Conservation (phyloP, 30 jellyfish, hydroid and myxozoan species). For the Aurelia sp. region DNA sequence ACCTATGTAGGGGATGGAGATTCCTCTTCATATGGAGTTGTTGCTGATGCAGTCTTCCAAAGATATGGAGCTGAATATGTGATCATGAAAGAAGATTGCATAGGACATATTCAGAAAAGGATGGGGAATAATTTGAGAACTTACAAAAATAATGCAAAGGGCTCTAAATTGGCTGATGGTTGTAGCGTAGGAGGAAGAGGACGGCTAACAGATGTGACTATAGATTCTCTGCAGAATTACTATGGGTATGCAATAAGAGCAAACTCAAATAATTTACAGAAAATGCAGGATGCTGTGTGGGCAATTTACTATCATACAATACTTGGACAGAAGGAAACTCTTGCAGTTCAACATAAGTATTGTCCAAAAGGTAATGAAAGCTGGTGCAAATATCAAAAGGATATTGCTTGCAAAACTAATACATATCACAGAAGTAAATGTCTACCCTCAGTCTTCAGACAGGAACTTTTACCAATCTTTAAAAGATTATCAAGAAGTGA, state of each 20-base stretch:
- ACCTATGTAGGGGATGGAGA: conserved; percentile 33
- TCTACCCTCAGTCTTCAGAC: not conserved
- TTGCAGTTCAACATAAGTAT: not conserved
- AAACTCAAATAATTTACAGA: not conserved
- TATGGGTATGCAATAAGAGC: conserved; percentile 16
- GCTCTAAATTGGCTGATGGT: conserved; percentile 13
- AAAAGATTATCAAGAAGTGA: not conserved
- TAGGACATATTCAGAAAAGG: conserved; percentile 36
- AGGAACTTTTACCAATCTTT: not conserved
- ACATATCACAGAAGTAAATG: not conserved
- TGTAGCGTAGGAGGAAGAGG: conserved; percentile 18
- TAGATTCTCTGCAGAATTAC: not conserved
- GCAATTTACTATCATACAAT: not conserved
- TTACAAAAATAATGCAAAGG: not conserved
- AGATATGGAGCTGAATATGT: not conserved
- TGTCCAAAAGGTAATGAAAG: not conserved
- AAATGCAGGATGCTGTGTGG: conserved; percentile 1
- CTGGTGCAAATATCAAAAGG: no score
- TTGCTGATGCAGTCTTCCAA: conserved; percentile 3
- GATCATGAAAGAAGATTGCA: conserved; percentile 22
- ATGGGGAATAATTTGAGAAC: conserved; percentile 25
- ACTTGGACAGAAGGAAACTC: not conserved
- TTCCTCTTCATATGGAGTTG: conserved; percentile 9
- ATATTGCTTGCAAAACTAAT: not conserved
- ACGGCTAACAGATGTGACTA: conserved; percentile 3